A percentile compares a stretch with the other conserved stretches of the same genome.
These are phyloP conservation scores for Tringa solitaria DNA, from an alignment of 2,113 vertebrate genomes.

Conservation along the genomic window DNA sequence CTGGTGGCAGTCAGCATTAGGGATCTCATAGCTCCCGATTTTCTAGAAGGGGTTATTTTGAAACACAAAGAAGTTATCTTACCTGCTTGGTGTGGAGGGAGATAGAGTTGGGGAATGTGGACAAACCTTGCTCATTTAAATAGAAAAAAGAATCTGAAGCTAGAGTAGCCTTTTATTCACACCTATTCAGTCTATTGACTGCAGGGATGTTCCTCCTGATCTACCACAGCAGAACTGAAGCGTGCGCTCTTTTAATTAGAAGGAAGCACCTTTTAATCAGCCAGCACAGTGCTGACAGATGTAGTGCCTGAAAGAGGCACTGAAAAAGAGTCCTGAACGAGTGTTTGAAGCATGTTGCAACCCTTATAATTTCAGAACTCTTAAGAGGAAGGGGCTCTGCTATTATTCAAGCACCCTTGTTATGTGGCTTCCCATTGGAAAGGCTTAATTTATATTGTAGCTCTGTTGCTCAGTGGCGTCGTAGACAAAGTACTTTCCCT, in stretches of 20 bases:
- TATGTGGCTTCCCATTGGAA: not conserved
- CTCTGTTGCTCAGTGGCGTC: not conserved
- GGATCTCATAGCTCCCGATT: not conserved
- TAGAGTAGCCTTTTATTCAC: not conserved
- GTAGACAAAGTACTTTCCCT: not conserved
- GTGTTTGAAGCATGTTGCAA: not conserved
- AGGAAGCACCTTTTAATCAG: slow-evolving; percentile 34
- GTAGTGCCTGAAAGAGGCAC: not conserved
- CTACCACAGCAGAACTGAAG: not conserved
- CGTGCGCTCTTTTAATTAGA: not conserved
- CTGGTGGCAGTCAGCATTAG: not conserved
- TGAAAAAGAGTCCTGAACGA: not conserved
- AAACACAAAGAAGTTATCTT: not conserved
- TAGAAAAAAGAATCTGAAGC: not conserved
- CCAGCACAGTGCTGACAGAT: not conserved
- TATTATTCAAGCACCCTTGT: not conserved
- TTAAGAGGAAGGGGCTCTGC: not conserved
- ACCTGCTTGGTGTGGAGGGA: not conserved
- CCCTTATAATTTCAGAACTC: not conserved
- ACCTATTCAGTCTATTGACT: not conserved
- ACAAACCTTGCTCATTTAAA: not conserved
- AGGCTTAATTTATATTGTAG: not conserved
- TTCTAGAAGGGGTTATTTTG: not conserved
- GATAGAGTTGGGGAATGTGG: not conserved
- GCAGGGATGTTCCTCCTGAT: not conserved